phyloP scores from a whole-genome alignment of 2,888 invertebrate species.

The Linnaemya tessellans region DNA sequence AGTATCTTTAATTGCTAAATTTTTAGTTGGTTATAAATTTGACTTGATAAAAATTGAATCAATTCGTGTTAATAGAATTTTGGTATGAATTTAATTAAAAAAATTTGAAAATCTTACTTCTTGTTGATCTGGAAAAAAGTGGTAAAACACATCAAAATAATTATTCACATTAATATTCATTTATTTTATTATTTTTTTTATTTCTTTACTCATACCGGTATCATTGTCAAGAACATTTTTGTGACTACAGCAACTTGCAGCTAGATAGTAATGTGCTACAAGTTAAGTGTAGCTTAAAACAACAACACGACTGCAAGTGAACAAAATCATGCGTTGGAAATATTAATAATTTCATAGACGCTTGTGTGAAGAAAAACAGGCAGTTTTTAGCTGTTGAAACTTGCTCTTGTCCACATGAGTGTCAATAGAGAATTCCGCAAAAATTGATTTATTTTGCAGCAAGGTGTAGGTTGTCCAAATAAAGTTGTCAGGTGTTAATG shows the following conservation, averaged over 20 bases:
- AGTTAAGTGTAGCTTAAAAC: background rate
- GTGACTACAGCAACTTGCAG: constrained; percentile 12
- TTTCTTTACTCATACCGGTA: constrained; percentile 6
- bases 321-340: constrained; percentile 59
- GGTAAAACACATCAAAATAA: background rate
- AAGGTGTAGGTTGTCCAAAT: constrained; percentile 72
- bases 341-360: constrained; percentile 51
- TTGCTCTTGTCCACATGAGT: constrained; percentile 61
- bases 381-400: constrained; percentile 36
- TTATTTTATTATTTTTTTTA: background rate
- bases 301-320: background rate
- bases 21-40: constrained; percentile 49
- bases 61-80: constrained; percentile 26
- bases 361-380: background rate
- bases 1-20: background rate
- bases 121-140: background rate
- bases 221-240: constrained; percentile 71
- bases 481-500: constrained; percentile 73
- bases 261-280: background rate
- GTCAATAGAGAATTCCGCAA: constrained; percentile 64
- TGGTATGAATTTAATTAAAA: background rate
- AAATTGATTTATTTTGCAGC: constrained; percentile 67
- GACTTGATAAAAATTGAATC: constrained; percentile 37
- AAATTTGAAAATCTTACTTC: background rate
- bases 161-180: too few relatives aligned